These are phyloP conservation scores for Charina bottae DNA, from an alignment of 2,113 vertebrate genomes.

Conservation along the genomic window DNA sequence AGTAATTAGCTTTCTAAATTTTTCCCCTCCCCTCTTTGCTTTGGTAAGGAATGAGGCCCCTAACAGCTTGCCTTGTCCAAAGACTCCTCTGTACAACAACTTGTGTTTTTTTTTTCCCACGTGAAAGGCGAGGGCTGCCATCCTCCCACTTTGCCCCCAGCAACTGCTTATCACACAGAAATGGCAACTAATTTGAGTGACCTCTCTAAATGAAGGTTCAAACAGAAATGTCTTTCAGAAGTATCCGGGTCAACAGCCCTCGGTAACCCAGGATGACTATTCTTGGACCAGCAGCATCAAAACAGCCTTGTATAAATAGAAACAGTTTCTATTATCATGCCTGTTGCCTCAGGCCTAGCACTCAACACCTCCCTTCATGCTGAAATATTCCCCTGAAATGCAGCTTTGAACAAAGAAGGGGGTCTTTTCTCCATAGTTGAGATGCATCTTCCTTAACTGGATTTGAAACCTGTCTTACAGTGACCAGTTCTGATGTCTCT, in stretches of 20 bases:
- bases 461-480: conserved; percentile 64
- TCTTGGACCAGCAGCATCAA: conserved; percentile 77
- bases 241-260: conserved; percentile 87
- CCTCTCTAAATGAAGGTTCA: conserved; percentile 74
- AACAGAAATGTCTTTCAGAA: conserved; percentile 88
- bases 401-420: conserved; percentile 58
- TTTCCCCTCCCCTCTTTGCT: conserved; percentile 22
- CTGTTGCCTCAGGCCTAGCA: conserved; percentile 70
- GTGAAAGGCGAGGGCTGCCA: conserved; percentile 76
- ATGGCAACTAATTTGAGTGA: conserved; percentile 74
- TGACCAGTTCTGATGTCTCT: conserved; percentile 61
- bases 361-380: conserved; percentile 66
- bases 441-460: conserved; percentile 65
- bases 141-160: conserved; percentile 75
- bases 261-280: conserved; percentile 74
- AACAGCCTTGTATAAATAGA: conserved; percentile 80
- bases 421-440: conserved; percentile 57
- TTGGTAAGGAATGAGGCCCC: conserved; percentile 61
- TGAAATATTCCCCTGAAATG: conserved; percentile 65
- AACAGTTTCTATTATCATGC: conserved; percentile 73
- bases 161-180: conserved; percentile 80
- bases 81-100: conserved; percentile 49
- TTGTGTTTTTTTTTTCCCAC: conserved; percentile 78
- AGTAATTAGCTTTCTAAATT: conserved; percentile 69
- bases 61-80: conserved; percentile 63